phyloP scores from a whole-genome alignment of 2,797 vertebrate genomes.

The Argyrosomus regius region DNA sequence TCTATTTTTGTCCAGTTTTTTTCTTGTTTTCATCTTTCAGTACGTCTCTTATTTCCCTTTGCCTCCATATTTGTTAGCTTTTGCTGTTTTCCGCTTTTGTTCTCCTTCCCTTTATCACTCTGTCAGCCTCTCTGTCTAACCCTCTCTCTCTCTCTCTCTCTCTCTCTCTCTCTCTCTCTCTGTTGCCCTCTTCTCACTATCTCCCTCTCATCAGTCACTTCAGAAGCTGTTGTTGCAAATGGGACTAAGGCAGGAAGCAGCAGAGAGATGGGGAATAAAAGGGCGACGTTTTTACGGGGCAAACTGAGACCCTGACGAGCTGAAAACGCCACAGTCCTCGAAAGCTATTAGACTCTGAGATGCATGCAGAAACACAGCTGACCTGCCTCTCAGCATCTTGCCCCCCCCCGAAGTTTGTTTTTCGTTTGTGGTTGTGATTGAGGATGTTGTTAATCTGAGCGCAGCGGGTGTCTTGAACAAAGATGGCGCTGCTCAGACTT shows the following conservation, averaged over 20 bases:
- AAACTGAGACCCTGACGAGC: conserved; percentile 11
- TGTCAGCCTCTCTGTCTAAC: conserved; percentile 24
- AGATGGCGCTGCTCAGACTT: conserved; percentile 6
- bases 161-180: conserved; percentile 16
- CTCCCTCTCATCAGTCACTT: conserved; percentile 55
- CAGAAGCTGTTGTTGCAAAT: conserved; percentile 54
- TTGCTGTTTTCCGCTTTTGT: conserved; percentile 37
- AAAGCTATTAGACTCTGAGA: not conserved
- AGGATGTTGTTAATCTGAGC: conserved; percentile 36
- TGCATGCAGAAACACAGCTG: not conserved
- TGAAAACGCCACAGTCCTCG: conserved; percentile 8
- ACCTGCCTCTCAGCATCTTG: not conserved
- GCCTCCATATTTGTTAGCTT: conserved; percentile 29
- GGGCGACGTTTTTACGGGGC: conserved; percentile 23
- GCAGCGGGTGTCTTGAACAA: conserved; percentile 3
- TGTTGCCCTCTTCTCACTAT: conserved; percentile 32
- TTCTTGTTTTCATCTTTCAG: conserved; percentile 4
- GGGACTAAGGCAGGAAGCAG: conserved; percentile 46
- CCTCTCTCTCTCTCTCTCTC: conserved; percentile 12
- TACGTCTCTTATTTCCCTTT: conserved; percentile 10
- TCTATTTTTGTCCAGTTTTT: conserved; percentile 50
- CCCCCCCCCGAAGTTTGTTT: not conserved
- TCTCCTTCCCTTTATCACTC: conserved; percentile 44
- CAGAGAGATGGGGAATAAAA: conserved; percentile 28
- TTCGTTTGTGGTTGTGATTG: conserved; percentile 20